Evolutionary conservation across 1,140 invertebrate species (phyloP).

Genomic region (Drosophila teissieri): DNA sequence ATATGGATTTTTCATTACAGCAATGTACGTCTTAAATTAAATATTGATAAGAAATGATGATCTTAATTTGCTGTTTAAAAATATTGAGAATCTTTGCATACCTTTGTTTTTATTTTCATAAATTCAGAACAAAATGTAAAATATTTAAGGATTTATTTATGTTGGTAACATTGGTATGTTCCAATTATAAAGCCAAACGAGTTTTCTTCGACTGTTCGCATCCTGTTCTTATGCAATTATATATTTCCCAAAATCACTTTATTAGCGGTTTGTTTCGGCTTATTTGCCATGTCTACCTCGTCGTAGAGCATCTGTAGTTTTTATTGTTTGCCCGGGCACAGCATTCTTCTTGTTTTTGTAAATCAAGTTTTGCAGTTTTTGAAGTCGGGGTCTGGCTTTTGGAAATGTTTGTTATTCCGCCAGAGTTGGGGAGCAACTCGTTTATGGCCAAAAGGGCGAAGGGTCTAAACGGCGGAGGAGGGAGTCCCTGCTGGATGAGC

Average conservation of each 20-base stretch:
- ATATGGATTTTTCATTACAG: neutral
- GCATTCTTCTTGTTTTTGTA: constrained; percentile 53
- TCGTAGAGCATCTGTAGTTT: constrained; percentile 57
- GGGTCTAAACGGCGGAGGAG: constrained; percentile 1
- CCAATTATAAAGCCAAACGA: too few species aligned
- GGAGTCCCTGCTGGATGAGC: constrained; percentile 34
- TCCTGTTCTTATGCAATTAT: neutral
- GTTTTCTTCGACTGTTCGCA: neutral
- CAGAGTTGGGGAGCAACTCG: constrained; percentile 69
- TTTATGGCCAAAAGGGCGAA: constrained; percentile 46
- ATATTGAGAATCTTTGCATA: too few species aligned
- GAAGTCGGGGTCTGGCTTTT: constrained; percentile 43
- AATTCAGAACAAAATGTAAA: too few species aligned
- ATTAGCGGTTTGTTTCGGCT: constrained; percentile 3
- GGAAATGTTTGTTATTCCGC: constrained; percentile 75
- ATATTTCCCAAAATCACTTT: constrained; percentile 9
- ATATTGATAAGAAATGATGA: too few species aligned
- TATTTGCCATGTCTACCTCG: neutral
- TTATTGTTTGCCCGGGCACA: constrained; percentile 18
- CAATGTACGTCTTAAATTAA: neutral
- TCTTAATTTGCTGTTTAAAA: too few species aligned
- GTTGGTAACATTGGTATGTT: neutral
- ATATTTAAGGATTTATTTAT: too few species aligned
- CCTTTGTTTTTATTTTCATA: too few species aligned
- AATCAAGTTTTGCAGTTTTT: constrained; percentile 77